Evolutionary conservation across 2,888 invertebrate species (phyloP), one percentile per base, ranked within the genome.

Genomic region (Apotomis turbidana): DNA sequence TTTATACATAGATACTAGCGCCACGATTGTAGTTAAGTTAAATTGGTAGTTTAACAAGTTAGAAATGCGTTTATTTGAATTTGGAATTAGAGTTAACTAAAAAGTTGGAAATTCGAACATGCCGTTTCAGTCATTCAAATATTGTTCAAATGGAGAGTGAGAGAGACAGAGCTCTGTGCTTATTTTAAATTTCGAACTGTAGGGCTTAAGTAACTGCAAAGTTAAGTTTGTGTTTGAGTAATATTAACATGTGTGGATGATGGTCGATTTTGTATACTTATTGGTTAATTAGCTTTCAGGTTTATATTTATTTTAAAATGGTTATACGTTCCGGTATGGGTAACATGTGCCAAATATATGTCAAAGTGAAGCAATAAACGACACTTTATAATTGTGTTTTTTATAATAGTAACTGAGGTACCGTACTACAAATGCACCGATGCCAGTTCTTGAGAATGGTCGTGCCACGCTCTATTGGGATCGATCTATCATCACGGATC

Each of bases 241-340:
- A 27, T 44, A 46, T 66, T 55, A 66, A 46, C 86, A 86, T 80
- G 79, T 85, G 87, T 85, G 81, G 74, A 77, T 80, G 81, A 71
- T 72, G 82, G 79, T 75, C 77, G 75, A 76, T 76, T 80, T 80
- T 79, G 77, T 78, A 36, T 10, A 36, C 57, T 51, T 69, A 76
- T 74, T 75, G 68, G 76, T 77, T 80, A 78, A 81, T 82, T 82
- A 78, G 76, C 71, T n/a, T 58, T 38, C 38, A 51, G 44, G 46
- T 60, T 46, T 55, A 46, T 8, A 36, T 71, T 57, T 15, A 68
- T 60, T 74, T 38, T 62, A 4, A 46, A 63, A 63, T 55, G n/a
- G 54, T 52, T 38, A 51, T 46, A 36, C 66, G 66, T 66, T 66
- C 41, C 67, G 67, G 67, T 68, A 59, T 68, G 27, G 66, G 15